Percentiles rank a stretch among this genome's conserved stretches.
These are phyloP conservation scores for Scatophagus argus DNA, from an alignment of 2,113 vertebrate species.

Conservation along the genomic window DNA sequence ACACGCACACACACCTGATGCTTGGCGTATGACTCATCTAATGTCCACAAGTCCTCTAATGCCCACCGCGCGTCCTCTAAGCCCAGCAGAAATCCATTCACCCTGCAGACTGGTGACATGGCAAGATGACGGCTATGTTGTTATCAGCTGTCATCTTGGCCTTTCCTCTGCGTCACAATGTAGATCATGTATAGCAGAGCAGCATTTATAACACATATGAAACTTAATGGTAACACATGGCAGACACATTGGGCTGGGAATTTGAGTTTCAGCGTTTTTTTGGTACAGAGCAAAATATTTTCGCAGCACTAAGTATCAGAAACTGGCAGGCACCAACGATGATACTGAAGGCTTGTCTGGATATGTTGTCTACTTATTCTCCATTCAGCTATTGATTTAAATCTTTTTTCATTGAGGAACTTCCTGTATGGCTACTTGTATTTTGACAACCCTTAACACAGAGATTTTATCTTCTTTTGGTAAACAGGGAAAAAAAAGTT, in stretches of 20 bases:
- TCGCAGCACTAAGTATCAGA: neutral
- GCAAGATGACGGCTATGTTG: constrained; percentile 16
- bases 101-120: constrained; percentile 8
- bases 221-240: neutral
- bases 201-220: neutral
- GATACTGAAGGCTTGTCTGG: neutral
- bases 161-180: constrained; percentile 7
- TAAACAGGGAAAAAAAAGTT: neutral
- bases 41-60: constrained; percentile 46
- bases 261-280: neutral
- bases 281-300: neutral
- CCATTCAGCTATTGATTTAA: neutral
- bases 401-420: neutral
- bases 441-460: neutral
- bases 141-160: neutral
- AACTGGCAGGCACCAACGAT: neutral
- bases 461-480: neutral
- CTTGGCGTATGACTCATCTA: constrained; percentile 63
- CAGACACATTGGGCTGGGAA: neutral
- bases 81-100: constrained; percentile 34
- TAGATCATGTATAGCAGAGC: neutral
- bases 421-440: neutral
- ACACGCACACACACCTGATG: constrained; percentile 28
- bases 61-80: constrained; percentile 34
- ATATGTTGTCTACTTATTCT: neutral